These are phyloP conservation scores for Sparus aurata DNA, from an alignment of 2,797 vertebrate species.

Conservation along the genomic window DNA sequence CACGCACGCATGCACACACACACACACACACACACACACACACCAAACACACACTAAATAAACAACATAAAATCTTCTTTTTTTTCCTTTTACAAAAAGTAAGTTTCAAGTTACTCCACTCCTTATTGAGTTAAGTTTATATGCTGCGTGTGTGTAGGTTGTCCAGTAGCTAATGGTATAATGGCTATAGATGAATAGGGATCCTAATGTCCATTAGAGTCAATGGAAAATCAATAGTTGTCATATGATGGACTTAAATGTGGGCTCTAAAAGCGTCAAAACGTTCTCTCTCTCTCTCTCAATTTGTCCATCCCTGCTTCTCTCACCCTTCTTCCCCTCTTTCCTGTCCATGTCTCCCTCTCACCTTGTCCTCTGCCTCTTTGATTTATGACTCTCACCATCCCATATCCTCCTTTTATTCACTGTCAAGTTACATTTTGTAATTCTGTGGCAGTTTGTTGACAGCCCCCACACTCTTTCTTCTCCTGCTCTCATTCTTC, in stretches of 20 bases:
- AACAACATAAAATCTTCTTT: neutral
- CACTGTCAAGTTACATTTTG: neutral
- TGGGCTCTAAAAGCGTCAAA: constrained; percentile 68
- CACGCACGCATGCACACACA: no score
- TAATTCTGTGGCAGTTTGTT: neutral
- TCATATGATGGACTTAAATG: constrained; percentile 66
- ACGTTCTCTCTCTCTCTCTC: constrained; percentile 24
- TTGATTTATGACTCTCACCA: neutral
- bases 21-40: no score
- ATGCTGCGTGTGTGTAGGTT: constrained; percentile 20
- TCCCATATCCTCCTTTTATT: neutral
- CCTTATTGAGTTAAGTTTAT: neutral
- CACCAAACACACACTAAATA: no score
- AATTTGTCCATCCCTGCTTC: neutral
- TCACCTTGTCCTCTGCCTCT: neutral
- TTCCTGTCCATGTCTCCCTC: neutral
- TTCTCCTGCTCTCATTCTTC: neutral
- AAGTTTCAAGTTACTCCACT: neutral
- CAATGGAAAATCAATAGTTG: constrained; percentile 76
- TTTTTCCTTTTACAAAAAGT: neutral
- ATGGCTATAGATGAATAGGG: constrained; percentile 56
- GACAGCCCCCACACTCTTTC: neutral
- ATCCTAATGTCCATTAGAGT: constrained; percentile 69
- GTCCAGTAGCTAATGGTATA: constrained; percentile 56
- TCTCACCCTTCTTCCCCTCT: neutral